Base-by-base conservation (phyloP, 1,140 invertebrate genomes). In the Penaeus indicus region DNA sequence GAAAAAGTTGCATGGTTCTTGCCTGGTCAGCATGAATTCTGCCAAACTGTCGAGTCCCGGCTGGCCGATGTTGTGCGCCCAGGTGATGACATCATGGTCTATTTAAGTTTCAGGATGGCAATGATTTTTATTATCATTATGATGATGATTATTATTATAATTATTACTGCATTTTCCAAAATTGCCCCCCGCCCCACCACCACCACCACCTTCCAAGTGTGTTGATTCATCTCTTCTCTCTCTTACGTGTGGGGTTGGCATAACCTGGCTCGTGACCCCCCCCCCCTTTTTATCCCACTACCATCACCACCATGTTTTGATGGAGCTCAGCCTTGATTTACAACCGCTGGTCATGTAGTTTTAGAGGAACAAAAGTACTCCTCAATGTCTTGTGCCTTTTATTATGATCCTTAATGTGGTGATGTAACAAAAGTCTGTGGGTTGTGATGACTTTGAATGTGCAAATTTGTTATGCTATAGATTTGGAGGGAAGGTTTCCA, bases 31-130 rank as follows among this genome's bases (percentile, higher is more conserved):
- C 87, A 88, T 88, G 87, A 78, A 88, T 88, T 83, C 79, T 86
- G 84, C 75, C 38, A 69, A 78, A 54, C 62, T 87, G 85, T 87
- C 47, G 81, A 83, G 80, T 88, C 77, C 82, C 80, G 81, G 84
- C 54, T 63, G 87, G 87, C 87, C 87, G 87, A 88, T 88, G 87
- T 88, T 88, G 87, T 88, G 87, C 87, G 77, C 87, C 87, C 81
- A 82, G 84, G 84, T 88, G 87, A 83, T 88, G 87, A 88, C 75
- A 82, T 88, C 87, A 79, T 88, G 87, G 87, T 75, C 82, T 38
- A 60, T 72, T 79, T 54, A 54, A 27, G 61, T 27, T 32, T 75
- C 27, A 75, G 27, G 72, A 75, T 75, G 69, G n/a, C 32, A 32
- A 25, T 72, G 69, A 72, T 25, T 72, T 72, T 72, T n/a, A n/a